Evolutionary conservation across 2,888 invertebrate genomes (phyloP).

Genomic region (Andrena haemorrhoa): DNA sequence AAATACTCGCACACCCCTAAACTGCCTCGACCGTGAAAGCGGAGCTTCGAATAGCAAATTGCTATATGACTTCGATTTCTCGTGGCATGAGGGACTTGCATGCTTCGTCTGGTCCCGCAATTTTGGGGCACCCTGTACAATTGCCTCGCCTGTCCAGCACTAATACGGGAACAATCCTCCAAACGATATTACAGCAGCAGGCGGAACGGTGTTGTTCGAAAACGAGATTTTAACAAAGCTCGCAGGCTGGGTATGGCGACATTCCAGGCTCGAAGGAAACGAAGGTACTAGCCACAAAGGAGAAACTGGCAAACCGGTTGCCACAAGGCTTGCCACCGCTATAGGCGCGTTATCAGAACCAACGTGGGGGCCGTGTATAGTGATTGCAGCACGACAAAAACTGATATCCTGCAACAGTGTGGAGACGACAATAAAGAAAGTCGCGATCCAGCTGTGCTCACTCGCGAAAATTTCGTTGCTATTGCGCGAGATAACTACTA

Average conservation of each 20-base stretch:
- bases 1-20: too few relatives aligned
- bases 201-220: not conserved
- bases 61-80: too few relatives aligned
- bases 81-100: too few relatives aligned
- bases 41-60: too few relatives aligned
- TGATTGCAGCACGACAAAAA: slow-evolving; percentile 1
- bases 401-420: not conserved
- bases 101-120: too few relatives aligned
- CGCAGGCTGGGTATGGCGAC: not conserved
- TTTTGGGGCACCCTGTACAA: too few relatives aligned
- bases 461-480: not conserved
- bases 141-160: not conserved
- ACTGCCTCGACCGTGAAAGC: too few relatives aligned
- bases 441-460: not conserved
- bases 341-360: slow-evolving; percentile 37
- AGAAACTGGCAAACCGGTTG: slow-evolving; percentile 59
- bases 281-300: slow-evolving; percentile 34
- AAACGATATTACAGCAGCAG: not conserved
- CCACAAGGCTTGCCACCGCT: slow-evolving; percentile 21
- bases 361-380: not conserved
- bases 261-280: slow-evolving; percentile 25
- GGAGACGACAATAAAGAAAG: not conserved
- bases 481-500: not conserved
- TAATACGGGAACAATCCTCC: not conserved
- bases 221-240: slow-evolving; percentile 35